Percentiles rank a stretch among this genome's conserved stretches.
Evolutionary conservation across 2,113 vertebrate species (phyloP).

Genomic region (Perognathus longimembris): DNA sequence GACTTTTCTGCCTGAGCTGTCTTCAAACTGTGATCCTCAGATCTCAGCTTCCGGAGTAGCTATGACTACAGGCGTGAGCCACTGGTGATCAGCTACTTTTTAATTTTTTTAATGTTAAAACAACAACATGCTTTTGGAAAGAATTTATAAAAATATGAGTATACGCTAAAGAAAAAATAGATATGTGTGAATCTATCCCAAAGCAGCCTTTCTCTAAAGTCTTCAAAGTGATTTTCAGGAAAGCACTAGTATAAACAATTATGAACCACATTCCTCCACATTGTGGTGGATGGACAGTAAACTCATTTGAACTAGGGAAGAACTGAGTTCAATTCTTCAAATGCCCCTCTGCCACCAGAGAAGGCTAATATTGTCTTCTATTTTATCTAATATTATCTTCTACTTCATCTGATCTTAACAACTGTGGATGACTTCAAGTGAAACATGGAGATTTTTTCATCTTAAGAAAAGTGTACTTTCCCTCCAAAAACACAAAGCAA

Average conservation of each 20-base stretch:
- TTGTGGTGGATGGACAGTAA: not conserved
- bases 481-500: constrained; percentile 43
- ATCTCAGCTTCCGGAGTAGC: no score
- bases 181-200: not conserved
- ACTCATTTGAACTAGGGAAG: not conserved
- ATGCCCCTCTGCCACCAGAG: not conserved
- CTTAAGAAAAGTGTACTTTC: not conserved
- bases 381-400: not conserved
- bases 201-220: not conserved
- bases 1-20: no score
- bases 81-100: not conserved
- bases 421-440: not conserved
- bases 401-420: constrained; percentile 14
- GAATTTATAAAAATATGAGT: constrained; percentile 9
- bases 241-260: constrained; percentile 35
- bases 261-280: not conserved
- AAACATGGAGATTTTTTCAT: not conserved
- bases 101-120: not conserved
- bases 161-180: not conserved
- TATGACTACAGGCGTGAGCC: not conserved
- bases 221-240: constrained; percentile 8
- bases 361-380: not conserved
- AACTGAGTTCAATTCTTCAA: constrained; percentile 19
- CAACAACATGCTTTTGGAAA: not conserved
- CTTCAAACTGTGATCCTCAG: no score